Percentiles rank a stretch among this genome's conserved stretches.
Conservation (phyloP, 2,888 invertebrate species). For the Leptinotarsa juncta region DNA sequence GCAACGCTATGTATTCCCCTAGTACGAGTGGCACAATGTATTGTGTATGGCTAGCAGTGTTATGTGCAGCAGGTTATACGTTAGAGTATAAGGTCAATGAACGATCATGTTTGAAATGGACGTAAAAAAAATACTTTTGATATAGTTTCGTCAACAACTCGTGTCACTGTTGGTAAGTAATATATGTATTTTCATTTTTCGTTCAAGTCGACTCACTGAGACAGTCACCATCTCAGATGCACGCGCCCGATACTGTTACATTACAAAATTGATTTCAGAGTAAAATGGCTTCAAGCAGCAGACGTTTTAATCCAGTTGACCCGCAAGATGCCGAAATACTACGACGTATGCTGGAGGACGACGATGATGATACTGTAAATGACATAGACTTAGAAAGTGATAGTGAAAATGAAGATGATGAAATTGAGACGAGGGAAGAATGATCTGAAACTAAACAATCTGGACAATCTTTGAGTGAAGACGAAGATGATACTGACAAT, state of each 20-base stretch:
- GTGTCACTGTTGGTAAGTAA: background rate
- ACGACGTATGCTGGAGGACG: too few species aligned
- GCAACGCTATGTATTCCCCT: background rate
- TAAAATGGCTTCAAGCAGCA: background rate
- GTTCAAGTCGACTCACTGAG: background rate
- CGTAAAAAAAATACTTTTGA: constrained; percentile 3
- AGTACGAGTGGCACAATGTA: background rate
- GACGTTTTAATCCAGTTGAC: background rate
- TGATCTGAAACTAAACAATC: too few species aligned
- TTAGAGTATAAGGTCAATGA: too few species aligned
- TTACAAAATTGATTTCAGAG: background rate
- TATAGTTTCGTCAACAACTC: constrained; percentile 6
- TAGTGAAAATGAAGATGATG: too few species aligned
- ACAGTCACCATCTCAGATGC: background rate
- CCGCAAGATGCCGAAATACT: background rate
- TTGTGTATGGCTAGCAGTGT: background rate
- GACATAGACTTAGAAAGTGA: too few species aligned
- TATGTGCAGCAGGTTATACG: background rate
- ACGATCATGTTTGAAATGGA: background rate
- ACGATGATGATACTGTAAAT: too few species aligned
- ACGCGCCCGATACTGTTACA: constrained; percentile 1
- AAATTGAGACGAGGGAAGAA: too few species aligned
- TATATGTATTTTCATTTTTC: constrained; percentile 5
- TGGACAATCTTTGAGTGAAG: too few species aligned
- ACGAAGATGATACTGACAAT: too few species aligned